Evolutionary conservation across 2,797 vertebrate species (phyloP).

Genomic region (Acomys russatus): DNA sequence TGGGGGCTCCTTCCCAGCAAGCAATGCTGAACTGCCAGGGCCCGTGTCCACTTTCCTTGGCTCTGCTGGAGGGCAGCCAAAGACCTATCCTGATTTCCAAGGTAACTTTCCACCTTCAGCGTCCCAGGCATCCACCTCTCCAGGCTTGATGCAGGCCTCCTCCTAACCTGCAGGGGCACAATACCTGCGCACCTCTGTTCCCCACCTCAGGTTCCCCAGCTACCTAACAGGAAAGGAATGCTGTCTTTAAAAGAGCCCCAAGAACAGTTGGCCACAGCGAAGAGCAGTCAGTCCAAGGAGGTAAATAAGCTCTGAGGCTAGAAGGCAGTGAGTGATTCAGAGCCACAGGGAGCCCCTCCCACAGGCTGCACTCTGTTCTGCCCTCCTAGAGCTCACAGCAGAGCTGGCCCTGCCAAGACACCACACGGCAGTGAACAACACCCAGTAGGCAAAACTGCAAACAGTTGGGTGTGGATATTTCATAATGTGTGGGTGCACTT

Average conservation of each 20-base stretch:
- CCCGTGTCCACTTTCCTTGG: rapidly evolving
- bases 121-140: rapidly evolving
- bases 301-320: background rate
- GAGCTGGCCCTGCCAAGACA: background rate
- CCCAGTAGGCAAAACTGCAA: background rate
- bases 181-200: background rate
- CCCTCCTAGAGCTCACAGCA: background rate
- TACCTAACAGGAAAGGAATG: background rate
- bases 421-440: background rate
- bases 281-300: background rate
- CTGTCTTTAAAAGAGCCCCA: background rate
- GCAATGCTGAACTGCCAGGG: background rate
- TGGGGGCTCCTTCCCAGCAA: background rate
- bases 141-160: background rate
- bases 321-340: background rate
- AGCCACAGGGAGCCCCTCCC: background rate
- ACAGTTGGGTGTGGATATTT: background rate
- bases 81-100: background rate
- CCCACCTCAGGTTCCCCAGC: background rate
- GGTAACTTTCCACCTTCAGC: rapidly evolving
- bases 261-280: background rate
- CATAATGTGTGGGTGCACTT: background rate
- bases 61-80: background rate
- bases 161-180: background rate
- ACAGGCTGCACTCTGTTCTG: background rate